phyloP scores from a whole-genome alignment of 1,140 invertebrate species.

The Ooceraea biroi region DNA sequence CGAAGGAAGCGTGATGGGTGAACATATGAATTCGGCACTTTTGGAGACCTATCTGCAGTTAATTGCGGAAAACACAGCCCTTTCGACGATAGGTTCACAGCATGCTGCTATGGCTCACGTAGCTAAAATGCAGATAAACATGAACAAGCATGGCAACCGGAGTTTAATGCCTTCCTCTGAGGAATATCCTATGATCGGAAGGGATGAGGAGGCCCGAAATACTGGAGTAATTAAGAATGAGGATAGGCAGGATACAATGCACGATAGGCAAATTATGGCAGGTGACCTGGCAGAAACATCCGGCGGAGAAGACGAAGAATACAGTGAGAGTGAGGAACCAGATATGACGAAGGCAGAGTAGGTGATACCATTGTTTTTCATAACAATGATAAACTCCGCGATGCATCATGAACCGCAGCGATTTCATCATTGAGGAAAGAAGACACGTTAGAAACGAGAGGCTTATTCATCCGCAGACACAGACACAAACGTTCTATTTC shows the following conservation, averaged over 20 bases:
- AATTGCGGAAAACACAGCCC: slow-evolving; percentile 92
- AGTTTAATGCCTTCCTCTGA: slow-evolving; percentile 67
- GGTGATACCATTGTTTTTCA: slow-evolving; percentile 5
- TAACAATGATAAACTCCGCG: background rate
- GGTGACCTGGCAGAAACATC: slow-evolving; percentile 77
- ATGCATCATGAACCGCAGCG: background rate
- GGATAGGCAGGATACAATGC: slow-evolving; percentile 74
- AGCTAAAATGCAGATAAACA: slow-evolving; percentile 90
- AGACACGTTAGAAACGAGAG: background rate
- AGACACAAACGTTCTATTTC: slow-evolving; percentile 17
- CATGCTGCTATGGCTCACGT: slow-evolving; percentile 87
- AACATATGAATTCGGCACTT: slow-evolving; percentile 90
- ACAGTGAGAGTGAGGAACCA: slow-evolving; percentile 82
- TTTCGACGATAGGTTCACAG: slow-evolving; percentile 86
- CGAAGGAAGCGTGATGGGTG: slow-evolving; percentile 86
- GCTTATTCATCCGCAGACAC: background rate
- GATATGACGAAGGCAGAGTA: slow-evolving; percentile 82
- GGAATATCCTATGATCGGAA: slow-evolving; percentile 82
- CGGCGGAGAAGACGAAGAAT: slow-evolving; percentile 82
- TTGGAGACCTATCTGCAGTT: slow-evolving; percentile 94
- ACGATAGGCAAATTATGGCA: slow-evolving; percentile 70
- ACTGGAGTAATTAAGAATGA: slow-evolving; percentile 77
- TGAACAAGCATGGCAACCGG: slow-evolving; percentile 82
- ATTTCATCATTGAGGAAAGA: background rate
- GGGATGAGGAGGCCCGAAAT: slow-evolving; percentile 80